Evolutionary conservation across 1,140 invertebrate genomes (phyloP).

Genomic region (Gonioctena quinquepunctata): DNA sequence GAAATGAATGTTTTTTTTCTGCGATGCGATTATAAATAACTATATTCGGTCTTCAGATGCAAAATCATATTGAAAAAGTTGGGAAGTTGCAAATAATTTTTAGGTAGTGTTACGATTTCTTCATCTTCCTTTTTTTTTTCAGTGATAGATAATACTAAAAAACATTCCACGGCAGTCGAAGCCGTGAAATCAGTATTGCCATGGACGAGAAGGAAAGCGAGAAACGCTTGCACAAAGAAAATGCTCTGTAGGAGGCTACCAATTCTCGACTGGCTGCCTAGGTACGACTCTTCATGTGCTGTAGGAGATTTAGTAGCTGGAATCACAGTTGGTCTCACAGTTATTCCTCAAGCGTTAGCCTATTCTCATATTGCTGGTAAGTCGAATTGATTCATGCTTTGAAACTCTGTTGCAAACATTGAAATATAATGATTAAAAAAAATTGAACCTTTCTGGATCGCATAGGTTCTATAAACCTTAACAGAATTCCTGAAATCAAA

Average conservation of each 20-base stretch:
- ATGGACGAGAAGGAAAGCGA: constrained; percentile 45
- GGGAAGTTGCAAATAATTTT: too few relatives aligned
- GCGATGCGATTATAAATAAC: too few relatives aligned
- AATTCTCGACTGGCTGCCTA: constrained; percentile 73
- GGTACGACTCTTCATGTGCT: constrained; percentile 69
- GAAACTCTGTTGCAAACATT: too few relatives aligned
- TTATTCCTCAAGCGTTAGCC: constrained; percentile 80
- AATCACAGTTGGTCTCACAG: constrained; percentile 82
- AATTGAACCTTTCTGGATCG: too few relatives aligned
- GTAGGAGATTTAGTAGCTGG: constrained; percentile 81
- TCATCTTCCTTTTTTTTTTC: neutral
- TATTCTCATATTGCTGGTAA: constrained; percentile 80
- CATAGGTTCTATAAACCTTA: too few relatives aligned
- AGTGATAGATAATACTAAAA: constrained; percentile 37
- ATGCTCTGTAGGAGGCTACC: constrained; percentile 72
- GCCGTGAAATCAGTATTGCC: constrained; percentile 39
- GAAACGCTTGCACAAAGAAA: constrained; percentile 63
- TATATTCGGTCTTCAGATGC: too few relatives aligned
- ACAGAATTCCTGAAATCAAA: too few relatives aligned
- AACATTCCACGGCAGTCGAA: constrained; percentile 21
- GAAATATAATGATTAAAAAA: too few relatives aligned
- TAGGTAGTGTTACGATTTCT: too few relatives aligned
- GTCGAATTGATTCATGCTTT: too few relatives aligned
- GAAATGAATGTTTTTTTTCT: too few relatives aligned
- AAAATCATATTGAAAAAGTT: too few relatives aligned